These are phyloP conservation scores for Octopus bimaculoides DNA, from an alignment of 1,140 invertebrate species.

Conservation along the genomic window DNA sequence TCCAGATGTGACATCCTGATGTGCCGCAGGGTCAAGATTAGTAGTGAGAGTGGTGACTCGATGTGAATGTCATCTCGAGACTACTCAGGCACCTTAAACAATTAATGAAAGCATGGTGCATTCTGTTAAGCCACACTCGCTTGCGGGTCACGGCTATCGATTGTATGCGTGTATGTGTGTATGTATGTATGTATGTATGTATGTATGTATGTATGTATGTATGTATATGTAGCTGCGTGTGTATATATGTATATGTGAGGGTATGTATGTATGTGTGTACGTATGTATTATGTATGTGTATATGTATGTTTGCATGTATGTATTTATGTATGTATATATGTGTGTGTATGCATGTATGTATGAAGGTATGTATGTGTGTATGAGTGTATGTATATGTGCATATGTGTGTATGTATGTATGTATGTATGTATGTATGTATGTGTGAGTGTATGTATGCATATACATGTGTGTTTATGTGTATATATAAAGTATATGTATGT, in stretches of 20 bases:
- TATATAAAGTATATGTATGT: not conserved
- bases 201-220: not conserved
- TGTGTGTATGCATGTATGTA: not conserved
- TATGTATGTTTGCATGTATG: not conserved
- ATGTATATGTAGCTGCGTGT: not conserved
- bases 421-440: not conserved
- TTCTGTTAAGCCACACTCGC: too few relatives aligned
- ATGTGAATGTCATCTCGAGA: too few relatives aligned
- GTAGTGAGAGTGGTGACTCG: too few relatives aligned
- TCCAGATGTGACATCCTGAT: too few relatives aligned
- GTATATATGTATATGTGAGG: not conserved
- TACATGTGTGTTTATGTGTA: not conserved
- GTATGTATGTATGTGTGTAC: not conserved
- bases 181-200: not conserved
- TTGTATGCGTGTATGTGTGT: not conserved
- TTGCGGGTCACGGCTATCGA: too few relatives aligned
- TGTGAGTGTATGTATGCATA: not conserved
- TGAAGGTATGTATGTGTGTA: not conserved
- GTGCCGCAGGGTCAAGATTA: too few relatives aligned
- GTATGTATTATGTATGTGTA: not conserved
- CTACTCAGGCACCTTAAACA: too few relatives aligned
- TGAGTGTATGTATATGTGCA: not conserved
- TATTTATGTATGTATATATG: not conserved
- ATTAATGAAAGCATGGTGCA: too few relatives aligned
- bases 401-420: not conserved